Base-by-base conservation (phyloP, 1,140 invertebrate genomes). In the Rhopalosiphum padi region DNA sequence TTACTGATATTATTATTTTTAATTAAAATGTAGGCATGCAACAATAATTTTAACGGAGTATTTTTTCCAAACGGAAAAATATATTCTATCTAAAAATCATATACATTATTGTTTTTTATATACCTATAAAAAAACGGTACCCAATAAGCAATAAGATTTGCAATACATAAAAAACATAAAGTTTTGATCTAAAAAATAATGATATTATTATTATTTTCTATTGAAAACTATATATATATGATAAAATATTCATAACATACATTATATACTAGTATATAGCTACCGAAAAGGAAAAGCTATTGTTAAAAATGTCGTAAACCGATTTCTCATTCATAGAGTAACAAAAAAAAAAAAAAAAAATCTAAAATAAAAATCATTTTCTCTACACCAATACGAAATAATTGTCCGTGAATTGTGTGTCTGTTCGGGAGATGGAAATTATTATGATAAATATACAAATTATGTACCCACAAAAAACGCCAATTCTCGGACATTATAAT, bases 401-500 rank as follows among this genome's bases (percentile, higher is more conserved):
- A 77, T n/a, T 15, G 1, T n/a, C 60, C 30, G 30, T 77, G 60
- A 68, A 68, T 68, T 68, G 0, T n/a, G 30, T n/a, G 30, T 77
- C 60, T 18, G 5, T 35, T 77, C 4, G 15, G 15, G 48, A 51
- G 48, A 51, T 51, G 4, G 60, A n/a, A 77, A 77, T 77, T 35
- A 77, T 77, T 77, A 77, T 77, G 60, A 77, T 77, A 77, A 77
- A 77, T n/a, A 77, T 77, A 77, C 30, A n/a, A 77, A 77, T 77
- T 77, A 77, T 77, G 30, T 35, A 77, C 5, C 30, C 60, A n/a
- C 4, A n/a, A 77, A n/a, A 77, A 77, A n/a, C 60, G 60, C 5
- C 1, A 77, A 77, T 77, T 77, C n/a, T n/a, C 0, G 15, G 0
- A 11, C 30, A 11, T n/a, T 77, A 35, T 30, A 77, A 77, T 77